These are phyloP conservation scores for Coboldia fuscipes DNA, from an alignment of 1,140 invertebrate genomes.

Conservation along the genomic window DNA sequence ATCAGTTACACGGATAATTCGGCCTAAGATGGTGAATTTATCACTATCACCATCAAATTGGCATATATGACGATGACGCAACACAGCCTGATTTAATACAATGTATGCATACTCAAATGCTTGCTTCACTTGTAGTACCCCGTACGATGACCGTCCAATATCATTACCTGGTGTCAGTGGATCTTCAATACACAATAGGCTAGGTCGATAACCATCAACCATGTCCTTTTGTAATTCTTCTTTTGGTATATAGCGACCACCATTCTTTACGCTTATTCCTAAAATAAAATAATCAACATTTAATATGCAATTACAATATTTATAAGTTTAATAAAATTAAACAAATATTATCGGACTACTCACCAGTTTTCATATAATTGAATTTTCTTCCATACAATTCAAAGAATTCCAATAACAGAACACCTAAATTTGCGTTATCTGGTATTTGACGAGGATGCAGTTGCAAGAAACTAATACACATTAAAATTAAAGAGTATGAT, in stretches of 20 bases:
- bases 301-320: too few species aligned
- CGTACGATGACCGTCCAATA: constrained; percentile 92
- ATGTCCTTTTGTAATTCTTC: constrained; percentile 82
- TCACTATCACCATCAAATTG: constrained; percentile 23
- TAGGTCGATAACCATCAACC: constrained; percentile 81
- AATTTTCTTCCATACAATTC: constrained; percentile 93
- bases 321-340: too few species aligned
- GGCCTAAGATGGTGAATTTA: constrained; percentile 51
- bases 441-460: constrained; percentile 34
- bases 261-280: constrained; percentile 74
- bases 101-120: constrained; percentile 92
- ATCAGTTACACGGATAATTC: constrained; percentile 80
- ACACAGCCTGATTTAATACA: constrained; percentile 60
- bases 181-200: constrained; percentile 91
- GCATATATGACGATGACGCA: constrained; percentile 26
- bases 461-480: constrained; percentile 96
- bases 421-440: constrained; percentile 62
- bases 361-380: constrained; percentile 86
- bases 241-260: constrained; percentile 85
- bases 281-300: too few species aligned
- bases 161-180: constrained; percentile 88
- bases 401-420: constrained; percentile 92
- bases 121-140: constrained; percentile 70
- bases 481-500: constrained; percentile 94
- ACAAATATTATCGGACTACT: too few species aligned